These are phyloP conservation scores for Cheilosia vernalis DNA, from an alignment of 2,888 invertebrate species.

Conservation along the genomic window DNA sequence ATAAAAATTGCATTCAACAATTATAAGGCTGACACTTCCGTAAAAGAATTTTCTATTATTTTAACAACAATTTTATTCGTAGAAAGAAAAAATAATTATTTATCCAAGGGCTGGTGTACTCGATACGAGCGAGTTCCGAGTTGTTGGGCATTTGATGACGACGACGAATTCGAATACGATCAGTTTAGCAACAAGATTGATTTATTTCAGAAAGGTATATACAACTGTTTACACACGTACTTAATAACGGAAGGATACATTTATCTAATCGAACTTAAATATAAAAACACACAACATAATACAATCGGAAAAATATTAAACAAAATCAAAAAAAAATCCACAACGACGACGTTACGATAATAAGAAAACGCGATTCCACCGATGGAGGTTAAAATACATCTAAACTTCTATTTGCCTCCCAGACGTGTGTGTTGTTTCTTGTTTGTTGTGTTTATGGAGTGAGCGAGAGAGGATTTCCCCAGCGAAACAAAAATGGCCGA, in stretches of 20 bases:
- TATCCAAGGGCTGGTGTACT: neutral
- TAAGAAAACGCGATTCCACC: conserved; percentile 16
- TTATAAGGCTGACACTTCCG: neutral
- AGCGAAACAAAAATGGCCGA: neutral
- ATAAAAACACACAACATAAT: neutral
- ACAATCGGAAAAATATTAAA: neutral
- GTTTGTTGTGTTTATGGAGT: conserved; percentile 32
- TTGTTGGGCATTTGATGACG: conserved; percentile 24
- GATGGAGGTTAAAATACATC: conserved; percentile 27
- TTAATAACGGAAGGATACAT: neutral
- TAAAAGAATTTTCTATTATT: neutral
- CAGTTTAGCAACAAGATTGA: neutral
- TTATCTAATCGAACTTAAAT: neutral
- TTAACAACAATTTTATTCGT: neutral
- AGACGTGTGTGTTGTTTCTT: conserved; percentile 16
- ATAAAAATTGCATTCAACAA: neutral
- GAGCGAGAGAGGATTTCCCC: conserved; percentile 6
- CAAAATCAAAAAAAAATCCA: conserved; percentile 17
- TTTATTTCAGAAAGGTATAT: neutral
- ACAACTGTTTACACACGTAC: neutral
- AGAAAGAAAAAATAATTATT: conserved; percentile 1
- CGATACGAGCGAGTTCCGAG: neutral
- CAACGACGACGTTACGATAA: conserved; percentile 16
- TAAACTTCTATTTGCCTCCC: conserved; percentile 3
- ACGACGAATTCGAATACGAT: conserved; percentile 23